These are phyloP conservation scores for Andrena trimmerana DNA, from an alignment of 2,888 invertebrate genomes.

Conservation along the genomic window DNA sequence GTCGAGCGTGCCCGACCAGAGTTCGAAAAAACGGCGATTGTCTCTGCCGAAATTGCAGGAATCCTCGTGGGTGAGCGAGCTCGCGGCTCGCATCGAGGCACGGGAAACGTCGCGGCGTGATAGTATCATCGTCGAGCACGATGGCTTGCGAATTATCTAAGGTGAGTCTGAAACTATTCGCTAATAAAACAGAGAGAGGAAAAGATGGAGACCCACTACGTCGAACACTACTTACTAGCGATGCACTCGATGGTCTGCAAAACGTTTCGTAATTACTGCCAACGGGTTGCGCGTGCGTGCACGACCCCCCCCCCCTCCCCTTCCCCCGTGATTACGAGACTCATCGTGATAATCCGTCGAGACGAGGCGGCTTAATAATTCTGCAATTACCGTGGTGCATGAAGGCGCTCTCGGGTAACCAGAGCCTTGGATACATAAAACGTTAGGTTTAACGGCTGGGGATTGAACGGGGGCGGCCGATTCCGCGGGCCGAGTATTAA, in stretches of 20 bases:
- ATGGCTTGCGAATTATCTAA: conserved; percentile 75
- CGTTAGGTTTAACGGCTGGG: background rate
- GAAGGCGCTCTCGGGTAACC: background rate
- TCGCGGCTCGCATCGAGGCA: conserved; percentile 40
- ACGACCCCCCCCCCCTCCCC: background rate
- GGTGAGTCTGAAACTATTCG: conserved; percentile 67
- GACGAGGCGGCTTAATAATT: conserved; percentile 4
- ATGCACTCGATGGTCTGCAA: conserved; percentile 38
- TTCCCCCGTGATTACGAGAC: background rate
- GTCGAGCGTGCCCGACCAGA: conserved; percentile 36
- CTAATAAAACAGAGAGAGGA: conserved; percentile 7
- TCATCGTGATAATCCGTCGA: conserved; percentile 22
- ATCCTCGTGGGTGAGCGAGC: conserved; percentile 36
- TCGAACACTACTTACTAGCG: conserved; percentile 7
- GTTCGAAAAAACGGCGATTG: conserved; percentile 13
- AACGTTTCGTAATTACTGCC: conserved; percentile 39
- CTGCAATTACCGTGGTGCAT: conserved; percentile 8
- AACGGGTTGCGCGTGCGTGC: background rate
- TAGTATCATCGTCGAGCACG: conserved; percentile 75
- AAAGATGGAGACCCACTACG: conserved; percentile 22
- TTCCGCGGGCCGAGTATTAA: background rate
- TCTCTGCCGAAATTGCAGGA: conserved; percentile 30
- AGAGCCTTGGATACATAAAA: background rate
- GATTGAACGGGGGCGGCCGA: background rate
- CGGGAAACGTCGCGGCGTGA: conserved; percentile 73